phyloP scores from a whole-genome alignment of 2,113 vertebrate genomes.

The Zapus hudsonius region DNA sequence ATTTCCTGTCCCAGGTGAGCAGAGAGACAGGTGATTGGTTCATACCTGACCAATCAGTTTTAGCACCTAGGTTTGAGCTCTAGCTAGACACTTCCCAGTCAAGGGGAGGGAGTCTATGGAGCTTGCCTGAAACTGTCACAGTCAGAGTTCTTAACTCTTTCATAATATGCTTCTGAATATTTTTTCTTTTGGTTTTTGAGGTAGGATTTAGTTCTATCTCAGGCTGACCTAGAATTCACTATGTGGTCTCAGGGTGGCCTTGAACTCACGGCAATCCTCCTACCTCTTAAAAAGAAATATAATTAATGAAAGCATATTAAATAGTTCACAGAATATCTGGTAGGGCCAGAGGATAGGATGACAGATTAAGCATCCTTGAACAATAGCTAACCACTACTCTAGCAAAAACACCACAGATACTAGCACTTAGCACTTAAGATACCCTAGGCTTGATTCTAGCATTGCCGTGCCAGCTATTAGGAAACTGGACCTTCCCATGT shows the following conservation, averaged over 20 bases:
- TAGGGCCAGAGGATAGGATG: not conserved
- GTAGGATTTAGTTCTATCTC: too few relatives aligned
- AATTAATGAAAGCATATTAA: not conserved
- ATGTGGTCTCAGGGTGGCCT: too few relatives aligned
- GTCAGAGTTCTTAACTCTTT: not conserved
- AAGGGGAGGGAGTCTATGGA: too few relatives aligned
- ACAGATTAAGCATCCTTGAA: not conserved
- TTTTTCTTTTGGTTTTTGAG: too few relatives aligned
- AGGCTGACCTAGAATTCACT: too few relatives aligned
- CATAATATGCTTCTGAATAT: conserved; percentile 26
- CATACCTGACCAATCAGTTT: too few relatives aligned
- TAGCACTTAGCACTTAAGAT: not conserved
- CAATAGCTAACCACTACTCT: not conserved
- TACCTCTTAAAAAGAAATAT: not conserved
- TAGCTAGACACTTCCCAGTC: too few relatives aligned
- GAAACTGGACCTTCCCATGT: not conserved
- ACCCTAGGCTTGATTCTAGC: not conserved
- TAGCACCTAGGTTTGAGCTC: too few relatives aligned
- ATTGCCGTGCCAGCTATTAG: not conserved
- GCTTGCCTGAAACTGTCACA: too few relatives aligned
- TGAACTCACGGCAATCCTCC: too few relatives aligned
- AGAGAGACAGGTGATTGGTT: too few relatives aligned
- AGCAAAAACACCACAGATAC: not conserved
- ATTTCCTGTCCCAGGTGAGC: too few relatives aligned
- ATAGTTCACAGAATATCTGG: not conserved